Conservation (phyloP, 1,140 invertebrate genomes). For the Acyrthosiphon pisum region DNA sequence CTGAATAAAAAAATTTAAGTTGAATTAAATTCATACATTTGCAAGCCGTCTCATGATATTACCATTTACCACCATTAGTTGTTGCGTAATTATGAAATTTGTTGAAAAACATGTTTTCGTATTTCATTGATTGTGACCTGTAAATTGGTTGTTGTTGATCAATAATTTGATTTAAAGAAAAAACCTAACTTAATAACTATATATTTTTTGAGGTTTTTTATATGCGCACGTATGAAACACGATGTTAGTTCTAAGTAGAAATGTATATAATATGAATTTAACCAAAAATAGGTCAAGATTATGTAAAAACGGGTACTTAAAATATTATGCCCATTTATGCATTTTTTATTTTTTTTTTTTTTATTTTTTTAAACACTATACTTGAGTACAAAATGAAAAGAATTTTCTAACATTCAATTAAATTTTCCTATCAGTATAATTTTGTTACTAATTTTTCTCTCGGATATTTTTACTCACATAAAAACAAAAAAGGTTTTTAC, state of each 20-base stretch:
- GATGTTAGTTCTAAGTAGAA: not conserved
- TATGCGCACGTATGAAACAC: not conserved
- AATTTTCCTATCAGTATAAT: no score
- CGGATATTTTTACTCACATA: not conserved
- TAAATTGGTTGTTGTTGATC: not conserved
- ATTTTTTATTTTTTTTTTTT: not conserved
- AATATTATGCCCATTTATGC: not conserved
- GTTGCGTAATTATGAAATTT: not conserved
- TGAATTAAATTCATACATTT: not conserved
- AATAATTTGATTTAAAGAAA: constrained; percentile 7
- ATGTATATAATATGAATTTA: not conserved
- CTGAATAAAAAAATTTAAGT: not conserved
- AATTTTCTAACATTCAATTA: not conserved
- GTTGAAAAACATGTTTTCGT: constrained; percentile 9
- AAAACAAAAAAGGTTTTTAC: not conserved
- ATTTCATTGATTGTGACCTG: not conserved
- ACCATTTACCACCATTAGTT: not conserved
- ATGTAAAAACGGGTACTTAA: not conserved
- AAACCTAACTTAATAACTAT: not conserved
- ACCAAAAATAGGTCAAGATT: not conserved
- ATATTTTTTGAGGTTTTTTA: not conserved
- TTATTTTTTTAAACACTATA: not conserved
- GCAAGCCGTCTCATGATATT: not conserved
- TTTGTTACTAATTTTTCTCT: not conserved
- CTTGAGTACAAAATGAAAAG: not conserved